These are phyloP conservation scores for Lasioglossum calceatum DNA, from an alignment of 2,888 invertebrate genomes.

Conservation along the genomic window DNA sequence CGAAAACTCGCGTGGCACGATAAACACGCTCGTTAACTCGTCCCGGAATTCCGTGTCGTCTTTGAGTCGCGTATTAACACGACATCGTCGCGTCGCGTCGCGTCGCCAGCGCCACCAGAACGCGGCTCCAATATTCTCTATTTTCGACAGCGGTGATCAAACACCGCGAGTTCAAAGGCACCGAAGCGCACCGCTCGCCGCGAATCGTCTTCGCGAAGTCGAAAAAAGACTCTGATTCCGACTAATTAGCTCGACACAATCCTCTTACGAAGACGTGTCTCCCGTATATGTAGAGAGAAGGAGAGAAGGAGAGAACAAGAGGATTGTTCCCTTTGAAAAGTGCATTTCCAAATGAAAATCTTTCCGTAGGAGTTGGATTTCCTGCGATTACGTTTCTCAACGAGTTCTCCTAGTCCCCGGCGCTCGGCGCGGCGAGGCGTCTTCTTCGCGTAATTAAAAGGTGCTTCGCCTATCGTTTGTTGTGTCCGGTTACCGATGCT, in stretches of 20 bases:
- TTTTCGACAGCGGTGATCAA: constrained; percentile 25
- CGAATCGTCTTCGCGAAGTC: background rate
- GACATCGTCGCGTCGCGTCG: constrained; percentile 1
- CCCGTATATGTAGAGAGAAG: background rate
- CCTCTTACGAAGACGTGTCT: background rate
- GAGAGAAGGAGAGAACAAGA: background rate
- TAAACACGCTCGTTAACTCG: constrained; percentile 49
- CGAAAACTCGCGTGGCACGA: constrained; percentile 30
- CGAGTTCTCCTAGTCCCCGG: background rate
- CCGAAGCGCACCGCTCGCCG: background rate
- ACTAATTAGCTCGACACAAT: background rate
- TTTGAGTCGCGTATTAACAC: constrained; percentile 34
- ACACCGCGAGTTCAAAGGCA: constrained; percentile 14
- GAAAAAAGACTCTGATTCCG: background rate
- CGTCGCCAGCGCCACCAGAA: background rate
- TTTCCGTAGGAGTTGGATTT: background rate
- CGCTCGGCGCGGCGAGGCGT: background rate
- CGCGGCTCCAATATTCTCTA: constrained; percentile 17
- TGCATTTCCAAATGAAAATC: background rate
- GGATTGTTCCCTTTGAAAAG: background rate
- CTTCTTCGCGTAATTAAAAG: background rate
- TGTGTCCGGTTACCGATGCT: background rate
- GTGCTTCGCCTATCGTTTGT: background rate
- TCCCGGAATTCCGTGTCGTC: constrained; percentile 36
- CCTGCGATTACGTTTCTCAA: background rate